These are phyloP conservation scores for Bombus fervidus DNA, from an alignment of 1,140 invertebrate genomes.

Conservation along the genomic window DNA sequence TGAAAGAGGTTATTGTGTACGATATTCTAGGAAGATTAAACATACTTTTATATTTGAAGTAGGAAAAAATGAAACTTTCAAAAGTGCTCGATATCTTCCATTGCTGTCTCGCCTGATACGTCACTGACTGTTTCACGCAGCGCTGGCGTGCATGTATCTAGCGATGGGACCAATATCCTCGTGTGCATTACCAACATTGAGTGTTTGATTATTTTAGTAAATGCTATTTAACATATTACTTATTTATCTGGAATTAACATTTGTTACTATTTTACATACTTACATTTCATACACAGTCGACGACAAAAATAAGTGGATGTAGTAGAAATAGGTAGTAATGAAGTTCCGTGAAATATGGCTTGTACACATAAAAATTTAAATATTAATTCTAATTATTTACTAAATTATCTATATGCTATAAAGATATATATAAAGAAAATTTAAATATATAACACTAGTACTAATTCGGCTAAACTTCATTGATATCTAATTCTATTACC, in stretches of 20 bases:
- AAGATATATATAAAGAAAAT: too few species aligned
- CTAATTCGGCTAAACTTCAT: too few species aligned
- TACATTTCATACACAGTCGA: not conserved
- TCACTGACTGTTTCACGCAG: constrained; percentile 37
- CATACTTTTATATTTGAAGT: not conserved
- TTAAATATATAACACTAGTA: too few species aligned
- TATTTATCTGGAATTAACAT: not conserved
- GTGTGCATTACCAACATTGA: not conserved
- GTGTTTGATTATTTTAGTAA: not conserved
- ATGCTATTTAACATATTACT: not conserved
- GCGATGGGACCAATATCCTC: constrained; percentile 20
- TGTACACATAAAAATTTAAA: too few species aligned
- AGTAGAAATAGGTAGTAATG: too few species aligned
- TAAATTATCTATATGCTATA: too few species aligned
- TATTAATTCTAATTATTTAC: not conserved
- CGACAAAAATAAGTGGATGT: too few species aligned
- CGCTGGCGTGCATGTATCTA: constrained; percentile 24
- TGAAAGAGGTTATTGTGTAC: not conserved
- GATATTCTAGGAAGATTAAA: not conserved
- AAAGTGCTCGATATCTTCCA: constrained; percentile 17
- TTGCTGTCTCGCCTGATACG: not conserved
- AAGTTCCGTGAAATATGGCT: too few species aligned
- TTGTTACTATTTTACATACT: not conserved
- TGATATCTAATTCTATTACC: too few species aligned
- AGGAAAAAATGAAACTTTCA: not conserved